Evolutionary conservation across 2,888 invertebrate species (phyloP).

Genomic region (Dryomyza anilis): DNA sequence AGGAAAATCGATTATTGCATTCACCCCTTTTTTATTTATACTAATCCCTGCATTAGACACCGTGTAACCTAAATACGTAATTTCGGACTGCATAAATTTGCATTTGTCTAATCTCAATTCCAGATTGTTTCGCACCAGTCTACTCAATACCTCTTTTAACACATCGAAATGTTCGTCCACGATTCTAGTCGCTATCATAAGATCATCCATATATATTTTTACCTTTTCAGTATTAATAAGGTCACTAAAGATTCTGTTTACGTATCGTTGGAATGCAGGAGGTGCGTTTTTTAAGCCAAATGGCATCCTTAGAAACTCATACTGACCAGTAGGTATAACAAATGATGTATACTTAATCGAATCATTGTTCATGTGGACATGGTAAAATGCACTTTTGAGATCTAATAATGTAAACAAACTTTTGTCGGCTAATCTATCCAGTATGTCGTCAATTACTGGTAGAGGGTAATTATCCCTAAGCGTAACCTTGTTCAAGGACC

Average conservation of each 20-base stretch:
- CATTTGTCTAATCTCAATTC: background rate
- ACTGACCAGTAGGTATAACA: background rate
- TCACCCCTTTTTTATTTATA: background rate
- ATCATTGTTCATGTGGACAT: background rate
- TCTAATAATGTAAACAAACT: slow-evolving; percentile 24
- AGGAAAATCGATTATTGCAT: background rate
- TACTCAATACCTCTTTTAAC: slow-evolving; percentile 30
- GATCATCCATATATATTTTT: slow-evolving; percentile 41
- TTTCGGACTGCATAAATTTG: slow-evolving; percentile 29
- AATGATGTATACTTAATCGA: too few species aligned
- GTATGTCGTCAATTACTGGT: slow-evolving; percentile 27
- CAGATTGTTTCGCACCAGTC: slow-evolving; percentile 15
- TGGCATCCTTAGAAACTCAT: slow-evolving; percentile 25
- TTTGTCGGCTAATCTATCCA: slow-evolving; percentile 20
- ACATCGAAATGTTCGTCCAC: slow-evolving; percentile 27
- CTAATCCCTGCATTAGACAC: slow-evolving; percentile 13
- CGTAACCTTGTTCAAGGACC: slow-evolving; percentile 23
- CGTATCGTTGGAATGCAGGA: background rate
- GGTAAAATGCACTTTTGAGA: slow-evolving; percentile 19
- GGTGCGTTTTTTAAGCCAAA: slow-evolving; percentile 25
- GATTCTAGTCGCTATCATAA: slow-evolving; percentile 35
- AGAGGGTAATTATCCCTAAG: slow-evolving; percentile 25
- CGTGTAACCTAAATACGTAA: slow-evolving; percentile 37
- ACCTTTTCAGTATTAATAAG: slow-evolving; percentile 25
- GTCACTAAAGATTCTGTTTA: slow-evolving; percentile 22